Base-by-base conservation (phyloP, 2,888 invertebrate species). In the Clanis bilineata region DNA sequence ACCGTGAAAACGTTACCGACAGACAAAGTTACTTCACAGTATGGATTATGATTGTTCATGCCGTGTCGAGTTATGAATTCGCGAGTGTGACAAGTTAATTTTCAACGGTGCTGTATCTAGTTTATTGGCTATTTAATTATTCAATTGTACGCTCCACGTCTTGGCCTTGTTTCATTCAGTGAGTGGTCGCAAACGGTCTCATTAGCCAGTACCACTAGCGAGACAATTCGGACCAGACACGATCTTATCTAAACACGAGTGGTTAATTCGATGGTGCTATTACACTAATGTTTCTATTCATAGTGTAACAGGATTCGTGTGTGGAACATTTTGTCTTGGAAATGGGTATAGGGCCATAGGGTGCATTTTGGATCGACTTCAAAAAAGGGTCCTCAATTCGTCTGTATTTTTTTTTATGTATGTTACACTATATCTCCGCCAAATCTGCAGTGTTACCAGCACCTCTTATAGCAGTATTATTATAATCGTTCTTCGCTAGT, bases 141-240 rank as follows among this genome's bases (percentile, higher is more conserved):
- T 65, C 64, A 63, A 56, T 44, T 38, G 39, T 28, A 56, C 39
- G 57, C 55, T 59, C 47, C 5, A 51, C 56, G 57, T 61, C 61
- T 57, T 54, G 51, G 59, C 58, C 64, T 64, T 64, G 64, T 67
- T 63, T 60, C 45, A 58, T 15, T 58, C 47, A 45, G 51, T 10
- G 54, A 51, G 56, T 9, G 57, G 61, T 58, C 62, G 60, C 55
- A 10, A 57, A 62, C 28, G 56, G 57, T 61, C 60, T 64, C 60
- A 66, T 66, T 66, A 68, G 56, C 61, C 59, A n/a, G n/a, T n/a
- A 61, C 60, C 63, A 67, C 63, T 66, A 65, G 60, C 62, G 56
- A 66, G 59, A 59, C 59, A 59, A 59, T 59, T 44, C 59, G 23
- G 59, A 39, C 56, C 44, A 32, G 38, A 43, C 43, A 38, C 38